A percentile compares a stretch with the other conserved stretches of the same genome.
Evolutionary conservation across 2,888 invertebrate species (phyloP).

Genomic region (Lithodes maja): DNA sequence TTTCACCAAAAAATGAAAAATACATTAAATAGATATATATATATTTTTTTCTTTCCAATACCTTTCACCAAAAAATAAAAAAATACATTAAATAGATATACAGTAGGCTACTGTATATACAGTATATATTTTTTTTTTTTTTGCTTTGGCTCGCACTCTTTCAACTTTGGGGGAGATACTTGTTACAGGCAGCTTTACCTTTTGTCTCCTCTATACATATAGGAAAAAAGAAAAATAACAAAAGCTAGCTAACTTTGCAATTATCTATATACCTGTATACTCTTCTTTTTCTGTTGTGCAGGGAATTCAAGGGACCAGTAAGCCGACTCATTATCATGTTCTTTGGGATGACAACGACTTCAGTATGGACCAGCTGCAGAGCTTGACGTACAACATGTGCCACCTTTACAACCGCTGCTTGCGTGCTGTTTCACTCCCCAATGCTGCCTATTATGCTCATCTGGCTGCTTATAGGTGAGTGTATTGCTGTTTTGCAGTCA

Average conservation of each 20-base stretch:
- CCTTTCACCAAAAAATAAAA: too few species aligned
- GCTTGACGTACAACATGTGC: constrained; percentile 87
- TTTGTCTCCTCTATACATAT: too few species aligned
- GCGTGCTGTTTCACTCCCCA: constrained; percentile 77
- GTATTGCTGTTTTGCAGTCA: too few species aligned
- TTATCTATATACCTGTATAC: background rate
- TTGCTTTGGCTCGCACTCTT: background rate
- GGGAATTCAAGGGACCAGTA: constrained; percentile 83
- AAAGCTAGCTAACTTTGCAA: background rate
- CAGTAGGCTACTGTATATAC: too few species aligned
- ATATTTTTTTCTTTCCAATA: too few species aligned
- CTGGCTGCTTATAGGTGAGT: constrained; percentile 71
- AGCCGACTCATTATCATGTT: constrained; percentile 77
- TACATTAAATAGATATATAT: too few species aligned
- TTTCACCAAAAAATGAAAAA: too few species aligned
- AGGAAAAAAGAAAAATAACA: background rate
- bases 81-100: too few species aligned
- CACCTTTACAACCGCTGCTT: constrained; percentile 90
- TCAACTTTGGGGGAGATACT: too few species aligned
- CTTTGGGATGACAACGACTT: constrained; percentile 86
- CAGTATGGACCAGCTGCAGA: constrained; percentile 84
- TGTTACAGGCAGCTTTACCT: too few species aligned
- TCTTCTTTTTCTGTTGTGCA: constrained; percentile 14
- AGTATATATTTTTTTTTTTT: background rate
- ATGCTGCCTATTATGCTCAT: constrained; percentile 73